Conservation (phyloP, 2,888 invertebrate genomes). For the Linhomoeus sp. region DNA sequence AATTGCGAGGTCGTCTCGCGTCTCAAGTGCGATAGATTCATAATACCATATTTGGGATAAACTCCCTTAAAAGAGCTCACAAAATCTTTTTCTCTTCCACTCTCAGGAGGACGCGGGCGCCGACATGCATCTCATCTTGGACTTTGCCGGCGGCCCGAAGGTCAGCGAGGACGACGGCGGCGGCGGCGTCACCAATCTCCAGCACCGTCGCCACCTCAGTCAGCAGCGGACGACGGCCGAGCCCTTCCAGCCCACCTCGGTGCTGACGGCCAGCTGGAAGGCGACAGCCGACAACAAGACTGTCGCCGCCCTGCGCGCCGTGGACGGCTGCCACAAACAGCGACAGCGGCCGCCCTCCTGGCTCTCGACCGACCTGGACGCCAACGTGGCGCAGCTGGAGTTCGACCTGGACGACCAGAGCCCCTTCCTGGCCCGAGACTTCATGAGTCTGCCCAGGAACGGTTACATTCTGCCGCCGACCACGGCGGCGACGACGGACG, state of each 20-base stretch:
- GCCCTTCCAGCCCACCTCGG: not conserved
- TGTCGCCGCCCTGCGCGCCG: no score
- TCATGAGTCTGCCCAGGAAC: not conserved
- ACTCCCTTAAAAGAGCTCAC: no score
- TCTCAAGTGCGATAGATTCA: no score
- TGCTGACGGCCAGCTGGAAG: constrained; percentile 3
- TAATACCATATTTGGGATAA: no score
- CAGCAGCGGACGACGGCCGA: no score
- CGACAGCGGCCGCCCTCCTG: not conserved
- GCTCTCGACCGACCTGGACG: constrained; percentile 17
- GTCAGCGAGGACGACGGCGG: not conserved
- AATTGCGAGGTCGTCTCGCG: no score
- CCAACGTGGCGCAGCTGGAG: constrained; percentile 24
- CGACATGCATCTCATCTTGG: constrained; percentile 7
- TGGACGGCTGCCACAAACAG: no score
- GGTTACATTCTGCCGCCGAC: not conserved
- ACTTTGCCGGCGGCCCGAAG: not conserved
- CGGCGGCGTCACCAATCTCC: not conserved
- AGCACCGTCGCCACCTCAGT: no score
- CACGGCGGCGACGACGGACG: no score
- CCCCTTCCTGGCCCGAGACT: not conserved
- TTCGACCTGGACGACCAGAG: constrained; percentile 11
- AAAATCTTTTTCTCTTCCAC: no score
- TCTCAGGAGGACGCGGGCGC: constrained; percentile 4
- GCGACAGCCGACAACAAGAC: no score